A percentile compares a stretch with the other conserved stretches of the same genome.
Conservation (phyloP, 2,888 invertebrate genomes). For the Himalopsyche tibetana region DNA sequence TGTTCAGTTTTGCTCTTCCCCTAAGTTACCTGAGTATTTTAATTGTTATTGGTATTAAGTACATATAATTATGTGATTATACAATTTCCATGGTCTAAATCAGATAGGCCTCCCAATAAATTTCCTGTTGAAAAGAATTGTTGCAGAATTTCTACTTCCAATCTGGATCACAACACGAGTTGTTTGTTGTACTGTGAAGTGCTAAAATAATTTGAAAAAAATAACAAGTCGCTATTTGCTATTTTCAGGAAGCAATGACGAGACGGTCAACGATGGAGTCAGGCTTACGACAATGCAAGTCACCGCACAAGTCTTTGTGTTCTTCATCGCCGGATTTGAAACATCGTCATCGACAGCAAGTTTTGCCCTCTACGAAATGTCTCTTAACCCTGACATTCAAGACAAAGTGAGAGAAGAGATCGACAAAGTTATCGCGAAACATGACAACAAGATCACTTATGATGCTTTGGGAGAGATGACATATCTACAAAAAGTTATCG, state of each 20-base stretch:
- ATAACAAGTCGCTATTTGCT: background rate
- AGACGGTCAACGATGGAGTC: slow-evolving; percentile 41
- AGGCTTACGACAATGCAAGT: slow-evolving; percentile 72
- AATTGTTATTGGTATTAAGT: background rate
- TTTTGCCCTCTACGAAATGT: slow-evolving; percentile 74
- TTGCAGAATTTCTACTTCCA: too few species aligned
- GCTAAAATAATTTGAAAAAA: background rate
- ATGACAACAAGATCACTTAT: slow-evolving; percentile 72
- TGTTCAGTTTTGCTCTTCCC: too few species aligned
- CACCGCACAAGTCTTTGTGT: slow-evolving; percentile 76
- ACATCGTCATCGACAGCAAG: slow-evolving; percentile 75
- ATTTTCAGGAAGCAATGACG: background rate
- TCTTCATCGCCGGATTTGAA: slow-evolving; percentile 77
- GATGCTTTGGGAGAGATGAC: slow-evolving; percentile 73
- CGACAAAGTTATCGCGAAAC: slow-evolving; percentile 68
- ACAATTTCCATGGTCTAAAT: background rate
- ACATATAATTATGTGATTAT: background rate
- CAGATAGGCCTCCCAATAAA: too few species aligned
- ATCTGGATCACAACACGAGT: too few species aligned
- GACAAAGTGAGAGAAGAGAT: slow-evolving; percentile 72
- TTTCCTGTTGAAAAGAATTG: too few species aligned
- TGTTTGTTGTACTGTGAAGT: background rate
- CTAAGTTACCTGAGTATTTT: too few species aligned
- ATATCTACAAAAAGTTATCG: slow-evolving; percentile 73
- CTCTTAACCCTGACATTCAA: slow-evolving; percentile 73